Conservation (phyloP, 2,113 vertebrate genomes). For the Ptychochromis oligacanthus region DNA sequence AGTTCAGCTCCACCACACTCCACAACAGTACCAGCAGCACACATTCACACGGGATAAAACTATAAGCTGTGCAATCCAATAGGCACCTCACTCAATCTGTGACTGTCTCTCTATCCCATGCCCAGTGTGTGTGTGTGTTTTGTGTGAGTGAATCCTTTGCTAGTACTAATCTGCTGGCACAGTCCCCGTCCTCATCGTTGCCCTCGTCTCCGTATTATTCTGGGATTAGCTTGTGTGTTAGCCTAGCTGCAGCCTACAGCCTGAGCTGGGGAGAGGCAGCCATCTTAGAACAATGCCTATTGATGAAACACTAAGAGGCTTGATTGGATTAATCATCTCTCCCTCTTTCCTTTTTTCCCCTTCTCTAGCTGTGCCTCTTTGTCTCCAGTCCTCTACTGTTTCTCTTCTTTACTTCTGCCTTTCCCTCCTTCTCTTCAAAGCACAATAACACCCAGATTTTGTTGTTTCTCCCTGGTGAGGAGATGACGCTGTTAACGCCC, state of each 20-base stretch:
- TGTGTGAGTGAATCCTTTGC: conserved; percentile 63
- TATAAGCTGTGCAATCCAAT: conserved; percentile 68
- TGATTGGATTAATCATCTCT: conserved; percentile 78
- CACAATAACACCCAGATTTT: conserved; percentile 48
- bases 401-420: conserved; percentile 39
- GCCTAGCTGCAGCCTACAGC: conserved; percentile 69
- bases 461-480: conserved; percentile 35
- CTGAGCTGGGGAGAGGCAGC: conserved; percentile 67
- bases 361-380: conserved; percentile 45
- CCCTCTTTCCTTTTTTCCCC: conserved; percentile 9
- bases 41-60: conserved; percentile 65
- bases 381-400: conserved; percentile 40
- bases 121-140: conserved; percentile 34
- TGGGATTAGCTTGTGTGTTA: conserved; percentile 72
- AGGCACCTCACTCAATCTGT: conserved; percentile 65
- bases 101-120: conserved; percentile 41
- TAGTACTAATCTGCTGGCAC: conserved; percentile 71
- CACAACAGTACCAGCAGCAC: conserved; percentile 45
- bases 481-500: conserved; percentile 25
- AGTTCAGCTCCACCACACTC: conserved; percentile 48
- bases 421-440: conserved; percentile 36
- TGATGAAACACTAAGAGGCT: conserved; percentile 74
- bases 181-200: conserved; percentile 57
- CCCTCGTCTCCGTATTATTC: conserved; percentile 69
- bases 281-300: conserved; percentile 78